Conservation (phyloP, 2,797 vertebrate genomes). For the Odontamblyopus rebecca region DNA sequence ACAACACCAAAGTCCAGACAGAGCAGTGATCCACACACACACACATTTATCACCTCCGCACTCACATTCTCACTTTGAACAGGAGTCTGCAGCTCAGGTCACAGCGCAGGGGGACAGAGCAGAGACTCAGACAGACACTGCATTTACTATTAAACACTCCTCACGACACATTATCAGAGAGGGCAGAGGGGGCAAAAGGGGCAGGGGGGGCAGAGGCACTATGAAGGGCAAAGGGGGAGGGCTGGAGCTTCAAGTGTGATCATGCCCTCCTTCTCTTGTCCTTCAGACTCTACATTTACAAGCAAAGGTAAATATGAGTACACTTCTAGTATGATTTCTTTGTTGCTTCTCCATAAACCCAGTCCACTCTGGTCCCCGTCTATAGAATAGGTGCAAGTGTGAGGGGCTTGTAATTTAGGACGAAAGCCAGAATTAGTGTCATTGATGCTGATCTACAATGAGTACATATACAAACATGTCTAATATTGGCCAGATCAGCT, state of each 20-base stretch:
- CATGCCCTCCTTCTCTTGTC: slow-evolving; percentile 4
- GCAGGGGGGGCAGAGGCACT: background rate
- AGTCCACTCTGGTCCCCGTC: too few relatives aligned
- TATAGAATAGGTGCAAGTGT: too few relatives aligned
- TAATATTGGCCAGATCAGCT: too few relatives aligned
- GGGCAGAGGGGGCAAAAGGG: background rate
- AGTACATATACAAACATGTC: too few relatives aligned
- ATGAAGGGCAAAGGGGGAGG: background rate
- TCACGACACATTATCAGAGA: slow-evolving; percentile 31
- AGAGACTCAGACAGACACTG: slow-evolving; percentile 26
- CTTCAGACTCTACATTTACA: slow-evolving; percentile 5
- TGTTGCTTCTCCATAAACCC: too few relatives aligned
- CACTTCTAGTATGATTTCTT: too few relatives aligned
- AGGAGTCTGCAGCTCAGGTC: slow-evolving; percentile 30
- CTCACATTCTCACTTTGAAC: slow-evolving; percentile 49
- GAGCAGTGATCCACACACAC: slow-evolving; percentile 42
- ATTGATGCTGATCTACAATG: too few relatives aligned
- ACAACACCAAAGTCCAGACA: slow-evolving; percentile 16
- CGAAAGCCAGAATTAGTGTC: too few relatives aligned
- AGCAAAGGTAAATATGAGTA: too few relatives aligned
- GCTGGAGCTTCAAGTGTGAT: slow-evolving; percentile 7
- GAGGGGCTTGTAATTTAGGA: too few relatives aligned
- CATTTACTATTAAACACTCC: slow-evolving; percentile 32
- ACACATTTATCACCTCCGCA: slow-evolving; percentile 60
- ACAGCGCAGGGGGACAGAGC: slow-evolving; percentile 14